Conservation (phyloP, 2,113 vertebrate species). For the Petromus typicus region DNA sequence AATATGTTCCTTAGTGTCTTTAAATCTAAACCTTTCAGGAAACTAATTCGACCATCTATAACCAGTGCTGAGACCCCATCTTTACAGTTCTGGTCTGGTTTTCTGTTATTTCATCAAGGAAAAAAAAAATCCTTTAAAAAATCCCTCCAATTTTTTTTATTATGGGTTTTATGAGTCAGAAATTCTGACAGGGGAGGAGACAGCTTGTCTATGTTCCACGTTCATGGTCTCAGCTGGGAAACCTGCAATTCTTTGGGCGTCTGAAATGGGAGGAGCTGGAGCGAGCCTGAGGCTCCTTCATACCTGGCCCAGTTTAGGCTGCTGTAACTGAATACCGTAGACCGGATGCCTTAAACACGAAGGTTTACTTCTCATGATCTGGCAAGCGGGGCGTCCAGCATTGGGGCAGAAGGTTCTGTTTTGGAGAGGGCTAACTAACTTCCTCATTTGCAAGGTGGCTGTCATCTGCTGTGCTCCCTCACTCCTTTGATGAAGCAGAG, state of each 20-base stretch:
- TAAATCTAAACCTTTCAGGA: background rate
- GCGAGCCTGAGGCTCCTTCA: too few species aligned
- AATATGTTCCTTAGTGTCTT: background rate
- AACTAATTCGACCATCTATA: conserved; percentile 10
- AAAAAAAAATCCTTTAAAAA: too few species aligned
- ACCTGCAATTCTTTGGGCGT: background rate
- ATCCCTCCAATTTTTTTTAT: background rate
- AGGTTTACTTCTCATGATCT: background rate
- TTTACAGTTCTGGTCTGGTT: conserved; percentile 13
- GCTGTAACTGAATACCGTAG: background rate
- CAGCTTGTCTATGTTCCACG: background rate
- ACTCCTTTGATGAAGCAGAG: background rate
- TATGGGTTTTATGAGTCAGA: background rate
- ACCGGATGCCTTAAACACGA: background rate
- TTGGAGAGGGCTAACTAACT: background rate
- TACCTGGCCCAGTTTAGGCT: background rate
- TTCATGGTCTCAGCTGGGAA: background rate
- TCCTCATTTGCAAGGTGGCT: background rate
- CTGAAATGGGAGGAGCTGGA: background rate
- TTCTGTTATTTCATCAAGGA: background rate
- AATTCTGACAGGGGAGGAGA: background rate
- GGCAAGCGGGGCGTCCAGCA: background rate
- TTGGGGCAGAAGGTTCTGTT: background rate
- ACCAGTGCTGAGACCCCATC: background rate
- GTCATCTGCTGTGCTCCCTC: background rate